A percentile compares a stretch with the other conserved stretches of the same genome.
phyloP scores from a whole-genome alignment of 2,113 vertebrate genomes.

The Alexandromys fortis region DNA sequence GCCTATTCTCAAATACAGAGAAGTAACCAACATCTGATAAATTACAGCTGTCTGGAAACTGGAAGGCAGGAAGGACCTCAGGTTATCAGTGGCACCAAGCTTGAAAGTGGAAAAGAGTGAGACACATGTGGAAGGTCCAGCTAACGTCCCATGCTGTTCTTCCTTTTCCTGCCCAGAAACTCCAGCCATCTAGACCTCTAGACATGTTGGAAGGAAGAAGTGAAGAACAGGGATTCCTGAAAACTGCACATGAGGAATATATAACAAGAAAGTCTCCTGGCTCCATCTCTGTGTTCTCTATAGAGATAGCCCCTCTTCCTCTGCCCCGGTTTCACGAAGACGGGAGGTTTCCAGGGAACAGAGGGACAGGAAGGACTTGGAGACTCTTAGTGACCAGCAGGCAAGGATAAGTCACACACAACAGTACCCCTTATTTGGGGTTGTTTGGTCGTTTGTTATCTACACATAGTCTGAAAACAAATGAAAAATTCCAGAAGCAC shows the following conservation, averaged over 20 bases:
- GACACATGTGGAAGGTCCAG: no score
- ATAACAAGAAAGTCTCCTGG: neutral
- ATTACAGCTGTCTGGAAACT: neutral
- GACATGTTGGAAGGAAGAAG: neutral
- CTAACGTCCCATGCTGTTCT: neutral
- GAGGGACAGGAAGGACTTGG: neutral
- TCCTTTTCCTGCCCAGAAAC: neutral
- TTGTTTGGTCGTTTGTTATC: neutral
- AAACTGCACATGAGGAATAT: neutral
- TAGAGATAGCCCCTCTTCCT: neutral
- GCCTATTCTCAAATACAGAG: neutral
- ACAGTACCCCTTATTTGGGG: neutral
- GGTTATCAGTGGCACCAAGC: neutral
- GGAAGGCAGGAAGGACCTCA: neutral
- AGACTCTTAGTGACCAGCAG: neutral
- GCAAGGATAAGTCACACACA: neutral
- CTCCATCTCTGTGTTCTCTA: neutral
- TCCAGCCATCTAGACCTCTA: neutral
- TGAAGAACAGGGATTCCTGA: neutral
- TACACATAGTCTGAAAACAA: neutral
- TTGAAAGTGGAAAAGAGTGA: neutral
- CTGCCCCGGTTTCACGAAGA: neutral
- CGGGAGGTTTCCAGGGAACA: neutral
- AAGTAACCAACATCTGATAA: neutral
- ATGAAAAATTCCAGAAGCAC: neutral